phyloP scores from a whole-genome alignment of 2,888 invertebrate genomes.

The Mantis religiosa region DNA sequence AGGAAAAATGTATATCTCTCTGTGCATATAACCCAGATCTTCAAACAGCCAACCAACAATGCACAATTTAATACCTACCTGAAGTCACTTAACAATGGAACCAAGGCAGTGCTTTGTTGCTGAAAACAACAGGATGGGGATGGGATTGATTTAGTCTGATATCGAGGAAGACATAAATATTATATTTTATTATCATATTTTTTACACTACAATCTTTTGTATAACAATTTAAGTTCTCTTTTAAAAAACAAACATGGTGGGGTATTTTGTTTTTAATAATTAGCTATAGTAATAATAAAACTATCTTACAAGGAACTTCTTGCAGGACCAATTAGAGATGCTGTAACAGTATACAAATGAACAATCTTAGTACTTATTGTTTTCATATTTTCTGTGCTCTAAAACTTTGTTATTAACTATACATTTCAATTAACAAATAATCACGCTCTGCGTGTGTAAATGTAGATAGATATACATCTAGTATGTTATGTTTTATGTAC shows the following conservation, averaged over 20 bases:
- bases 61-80: no score
- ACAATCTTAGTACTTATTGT: neutral
- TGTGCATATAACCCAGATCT: no score
- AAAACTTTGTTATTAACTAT: no score
- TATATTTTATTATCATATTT: neutral
- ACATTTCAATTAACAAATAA: no score
- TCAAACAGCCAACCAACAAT: no score
- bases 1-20: no score
- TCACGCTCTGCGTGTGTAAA: no score
- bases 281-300: neutral
- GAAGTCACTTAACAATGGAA: no score
- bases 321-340: neutral
- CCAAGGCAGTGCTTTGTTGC: no score
- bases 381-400: neutral
- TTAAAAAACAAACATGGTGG: neutral
- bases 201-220: neutral
- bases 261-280: neutral
- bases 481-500: no score
- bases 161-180: conserved; percentile 6
- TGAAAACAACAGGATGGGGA: neutral
- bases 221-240: neutral
- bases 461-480: no score
- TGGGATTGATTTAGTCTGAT: neutral
- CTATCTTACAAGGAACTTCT: neutral
- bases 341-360: neutral